Percentiles rank a stretch among this genome's conserved stretches.
Conservation (phyloP, 2,113 vertebrate species). For the Phodopus roborovskii region DNA sequence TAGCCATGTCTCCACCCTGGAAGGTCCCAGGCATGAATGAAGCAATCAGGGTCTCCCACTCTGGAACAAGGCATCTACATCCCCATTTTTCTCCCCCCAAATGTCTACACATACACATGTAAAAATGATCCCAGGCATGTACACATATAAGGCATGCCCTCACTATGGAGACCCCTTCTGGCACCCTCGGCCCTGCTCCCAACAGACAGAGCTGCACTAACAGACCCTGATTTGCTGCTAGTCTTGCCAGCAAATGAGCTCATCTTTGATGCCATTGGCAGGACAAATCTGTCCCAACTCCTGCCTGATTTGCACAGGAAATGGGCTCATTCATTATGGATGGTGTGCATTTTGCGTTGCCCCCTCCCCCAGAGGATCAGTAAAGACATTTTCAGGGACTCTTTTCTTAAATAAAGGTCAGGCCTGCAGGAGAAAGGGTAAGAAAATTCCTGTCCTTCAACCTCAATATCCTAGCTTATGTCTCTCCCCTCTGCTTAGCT, state of each 20-base stretch:
- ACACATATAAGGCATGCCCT: fast-evolving
- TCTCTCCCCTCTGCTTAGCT: fast-evolving
- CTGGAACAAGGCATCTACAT: not conserved
- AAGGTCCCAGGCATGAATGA: not conserved
- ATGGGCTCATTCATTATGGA: conserved; percentile 78
- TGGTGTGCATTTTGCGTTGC: conserved; percentile 42
- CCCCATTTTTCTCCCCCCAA: not conserved
- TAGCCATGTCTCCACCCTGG: too few relatives aligned
- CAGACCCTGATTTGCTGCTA: conserved; percentile 64
- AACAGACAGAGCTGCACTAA: not conserved
- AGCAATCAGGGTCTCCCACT: not conserved
- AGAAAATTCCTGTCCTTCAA: fast-evolving
- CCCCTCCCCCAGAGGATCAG: conserved; percentile 58
- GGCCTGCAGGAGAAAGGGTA: not conserved
- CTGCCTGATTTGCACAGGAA: conserved; percentile 75
- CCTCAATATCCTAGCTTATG: fast-evolving
- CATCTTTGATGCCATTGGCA: conserved; percentile 74
- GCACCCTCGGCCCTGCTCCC: not conserved
- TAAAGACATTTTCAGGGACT: conserved; percentile 48
- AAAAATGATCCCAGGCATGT: not conserved
- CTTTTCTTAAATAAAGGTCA: conserved; percentile 70
- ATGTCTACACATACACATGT: not conserved
- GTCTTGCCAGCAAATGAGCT: conserved; percentile 79
- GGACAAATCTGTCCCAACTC: conserved; percentile 74
- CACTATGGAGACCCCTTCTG: fast-evolving